phyloP scores from a whole-genome alignment of 2,797 vertebrate species.

The Sebastes miniatus region DNA sequence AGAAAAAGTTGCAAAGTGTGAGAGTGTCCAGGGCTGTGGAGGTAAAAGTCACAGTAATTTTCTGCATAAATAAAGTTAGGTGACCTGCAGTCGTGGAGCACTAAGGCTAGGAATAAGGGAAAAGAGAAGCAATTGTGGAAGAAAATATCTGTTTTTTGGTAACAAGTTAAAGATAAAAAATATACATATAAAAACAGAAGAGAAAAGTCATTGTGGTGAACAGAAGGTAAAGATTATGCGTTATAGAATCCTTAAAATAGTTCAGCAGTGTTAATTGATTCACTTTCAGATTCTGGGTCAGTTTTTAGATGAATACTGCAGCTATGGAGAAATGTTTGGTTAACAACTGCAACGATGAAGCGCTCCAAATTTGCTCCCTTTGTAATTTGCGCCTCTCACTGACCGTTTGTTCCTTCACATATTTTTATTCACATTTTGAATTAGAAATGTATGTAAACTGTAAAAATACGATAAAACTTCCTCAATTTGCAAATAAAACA shows the following conservation, averaged over 20 bases:
- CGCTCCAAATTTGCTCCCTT: neutral
- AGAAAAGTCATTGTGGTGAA: neutral
- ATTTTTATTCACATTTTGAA: too few relatives aligned
- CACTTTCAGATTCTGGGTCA: neutral
- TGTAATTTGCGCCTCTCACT: neutral
- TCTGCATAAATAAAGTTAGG: neutral
- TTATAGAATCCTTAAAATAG: neutral
- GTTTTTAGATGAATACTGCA: neutral
- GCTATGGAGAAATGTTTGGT: neutral
- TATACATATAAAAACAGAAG: too few relatives aligned
- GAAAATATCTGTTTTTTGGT: neutral
- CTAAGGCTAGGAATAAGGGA: fast-evolving
- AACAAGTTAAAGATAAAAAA: neutral
- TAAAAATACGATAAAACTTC: too few relatives aligned
- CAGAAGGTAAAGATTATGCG: neutral
- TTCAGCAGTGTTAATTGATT: neutral
- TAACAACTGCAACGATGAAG: neutral
- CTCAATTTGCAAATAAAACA: fast-evolving
- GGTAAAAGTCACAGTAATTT: neutral
- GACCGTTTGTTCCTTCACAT: fast-evolving
- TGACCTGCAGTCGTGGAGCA: neutral
- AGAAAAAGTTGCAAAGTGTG: neutral
- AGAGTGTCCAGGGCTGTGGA: neutral
- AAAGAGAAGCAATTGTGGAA: neutral
- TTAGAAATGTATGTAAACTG: too few relatives aligned